Evolutionary conservation across 2,888 invertebrate species (phyloP).

Genomic region (Electrophaes corylata): DNA sequence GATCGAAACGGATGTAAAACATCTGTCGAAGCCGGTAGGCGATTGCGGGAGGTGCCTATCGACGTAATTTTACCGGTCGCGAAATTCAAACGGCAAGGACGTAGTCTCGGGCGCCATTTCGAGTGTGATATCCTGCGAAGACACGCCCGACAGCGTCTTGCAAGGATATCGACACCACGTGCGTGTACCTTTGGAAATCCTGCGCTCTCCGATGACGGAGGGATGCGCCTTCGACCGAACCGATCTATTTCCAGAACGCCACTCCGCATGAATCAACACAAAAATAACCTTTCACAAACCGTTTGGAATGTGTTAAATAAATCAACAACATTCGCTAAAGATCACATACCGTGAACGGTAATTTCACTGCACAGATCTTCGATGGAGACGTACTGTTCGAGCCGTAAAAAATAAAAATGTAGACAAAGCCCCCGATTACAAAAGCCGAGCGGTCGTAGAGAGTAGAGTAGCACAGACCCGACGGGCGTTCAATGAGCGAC

Average conservation of each 20-base stretch:
- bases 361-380: constrained; percentile 77
- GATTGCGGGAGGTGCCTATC: constrained; percentile 43
- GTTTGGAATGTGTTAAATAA: constrained; percentile 71
- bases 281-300: constrained; percentile 82
- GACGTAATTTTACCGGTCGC: constrained; percentile 78
- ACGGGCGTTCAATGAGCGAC: constrained; percentile 76
- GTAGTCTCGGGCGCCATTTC: constrained; percentile 78
- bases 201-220: constrained; percentile 61
- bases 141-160: constrained; percentile 68
- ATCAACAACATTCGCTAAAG: constrained; percentile 66
- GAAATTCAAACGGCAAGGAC: constrained; percentile 71
- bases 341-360: constrained; percentile 80
- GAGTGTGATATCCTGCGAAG: constrained; percentile 57
- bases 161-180: constrained; percentile 42
- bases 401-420: constrained; percentile 65
- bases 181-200: constrained; percentile 64
- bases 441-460: constrained; percentile 57
- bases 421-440: constrained; percentile 74
- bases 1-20: constrained; percentile 15
- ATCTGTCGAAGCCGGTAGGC: constrained; percentile 47
- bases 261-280: constrained; percentile 83
- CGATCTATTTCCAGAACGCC: constrained; percentile 81
- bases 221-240: constrained; percentile 76
- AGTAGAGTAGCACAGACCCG: constrained; percentile 67
- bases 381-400: constrained; percentile 62